Evolutionary conservation across 2,113 vertebrate species (phyloP).

Genomic region (Gorilla gorilla): DNA sequence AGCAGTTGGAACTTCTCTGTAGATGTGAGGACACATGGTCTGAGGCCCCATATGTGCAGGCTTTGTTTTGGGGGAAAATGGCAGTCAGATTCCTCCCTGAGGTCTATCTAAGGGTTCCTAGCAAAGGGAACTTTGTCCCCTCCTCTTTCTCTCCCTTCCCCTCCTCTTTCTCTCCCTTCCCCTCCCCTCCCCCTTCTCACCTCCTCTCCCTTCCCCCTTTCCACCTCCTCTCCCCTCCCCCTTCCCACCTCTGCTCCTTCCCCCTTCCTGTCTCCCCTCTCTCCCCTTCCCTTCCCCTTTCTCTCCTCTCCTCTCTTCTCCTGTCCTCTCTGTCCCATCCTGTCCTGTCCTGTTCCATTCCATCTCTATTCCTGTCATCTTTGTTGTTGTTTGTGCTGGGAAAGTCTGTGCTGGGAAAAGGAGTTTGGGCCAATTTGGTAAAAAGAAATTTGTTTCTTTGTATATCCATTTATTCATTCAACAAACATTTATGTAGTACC

Average conservation of each 20-base stretch:
- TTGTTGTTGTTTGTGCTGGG: neutral
- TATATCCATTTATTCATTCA: neutral
- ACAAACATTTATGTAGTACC: neutral
- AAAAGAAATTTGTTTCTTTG: neutral
- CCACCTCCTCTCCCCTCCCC: rapidly evolving
- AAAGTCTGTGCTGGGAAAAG: neutral
- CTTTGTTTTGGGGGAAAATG: too few species aligned
- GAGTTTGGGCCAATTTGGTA: neutral
- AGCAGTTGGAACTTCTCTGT: too few species aligned
- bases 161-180: rapidly evolving
- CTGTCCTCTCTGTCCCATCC: neutral
- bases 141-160: neutral
- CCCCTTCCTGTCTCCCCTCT: rapidly evolving
- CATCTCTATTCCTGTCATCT: neutral
- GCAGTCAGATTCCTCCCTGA: too few species aligned
- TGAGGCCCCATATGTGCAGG: too few species aligned
- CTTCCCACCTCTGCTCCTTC: rapidly evolving
- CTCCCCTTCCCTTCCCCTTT: too few species aligned
- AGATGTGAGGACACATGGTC: too few species aligned
- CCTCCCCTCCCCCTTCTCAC: rapidly evolving
- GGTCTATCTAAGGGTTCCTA: too few species aligned
- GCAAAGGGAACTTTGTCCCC: too few species aligned
- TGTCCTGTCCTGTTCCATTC: rapidly evolving
- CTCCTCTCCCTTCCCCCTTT: too few species aligned
- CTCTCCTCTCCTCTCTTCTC: neutral